Conservation (phyloP, 2,113 vertebrate genomes). For the Eurypyga helias region DNA sequence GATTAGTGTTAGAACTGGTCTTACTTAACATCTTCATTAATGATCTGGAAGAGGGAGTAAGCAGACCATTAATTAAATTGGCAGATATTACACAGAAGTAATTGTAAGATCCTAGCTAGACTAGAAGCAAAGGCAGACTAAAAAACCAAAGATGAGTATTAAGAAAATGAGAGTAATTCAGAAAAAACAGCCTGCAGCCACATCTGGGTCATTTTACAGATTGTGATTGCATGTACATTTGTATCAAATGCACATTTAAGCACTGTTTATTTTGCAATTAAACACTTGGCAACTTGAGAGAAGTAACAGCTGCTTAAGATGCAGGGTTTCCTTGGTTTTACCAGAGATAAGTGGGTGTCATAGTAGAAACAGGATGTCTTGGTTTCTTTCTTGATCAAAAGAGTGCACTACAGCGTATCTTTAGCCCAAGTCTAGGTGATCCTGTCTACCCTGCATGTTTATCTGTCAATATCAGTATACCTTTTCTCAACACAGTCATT, state of each 20-base stretch:
- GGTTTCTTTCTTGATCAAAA: not conserved
- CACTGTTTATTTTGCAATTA: not conserved
- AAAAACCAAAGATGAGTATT: not conserved
- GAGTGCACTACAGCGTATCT: not conserved
- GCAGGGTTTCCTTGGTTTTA: not conserved
- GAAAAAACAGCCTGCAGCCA: not conserved
- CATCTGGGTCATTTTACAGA: not conserved
- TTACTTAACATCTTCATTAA: constrained; percentile 74
- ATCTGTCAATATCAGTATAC: not conserved
- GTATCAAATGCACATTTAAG: not conserved
- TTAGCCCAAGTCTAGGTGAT: not conserved
- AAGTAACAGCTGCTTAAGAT: not conserved
- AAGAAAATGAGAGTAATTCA: not conserved
- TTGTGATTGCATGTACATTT: not conserved
- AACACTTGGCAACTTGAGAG: not conserved
- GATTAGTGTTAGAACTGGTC: constrained; percentile 35
- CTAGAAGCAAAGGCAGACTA: not conserved
- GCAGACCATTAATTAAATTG: constrained; percentile 68
- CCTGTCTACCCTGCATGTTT: not conserved
- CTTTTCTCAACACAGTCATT: not conserved
- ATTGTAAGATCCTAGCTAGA: not conserved
- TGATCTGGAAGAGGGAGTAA: constrained; percentile 65
- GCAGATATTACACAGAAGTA: constrained; percentile 37
- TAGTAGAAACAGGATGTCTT: not conserved
- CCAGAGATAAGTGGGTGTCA: not conserved